phyloP scores from a whole-genome alignment of 2,888 invertebrate genomes.

The Sussaba pulchella region DNA sequence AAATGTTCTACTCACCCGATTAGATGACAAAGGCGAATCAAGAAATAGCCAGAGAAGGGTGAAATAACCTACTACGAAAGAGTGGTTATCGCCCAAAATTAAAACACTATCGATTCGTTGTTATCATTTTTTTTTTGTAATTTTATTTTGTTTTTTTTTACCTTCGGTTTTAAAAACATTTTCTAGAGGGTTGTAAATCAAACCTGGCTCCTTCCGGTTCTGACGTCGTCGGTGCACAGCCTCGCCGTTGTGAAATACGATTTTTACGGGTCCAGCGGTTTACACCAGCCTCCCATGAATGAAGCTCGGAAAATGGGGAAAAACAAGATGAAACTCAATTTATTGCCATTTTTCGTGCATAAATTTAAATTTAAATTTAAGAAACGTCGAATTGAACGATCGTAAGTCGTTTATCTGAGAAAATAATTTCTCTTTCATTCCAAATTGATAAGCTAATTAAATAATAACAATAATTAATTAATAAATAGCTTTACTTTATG shows the following conservation, averaged over 20 bases:
- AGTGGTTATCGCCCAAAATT: not conserved
- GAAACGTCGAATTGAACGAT: too few species aligned
- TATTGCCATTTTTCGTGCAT: conserved; percentile 3
- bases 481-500: too few species aligned
- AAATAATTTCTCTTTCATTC: too few species aligned
- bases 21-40: not conserved
- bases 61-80: not conserved
- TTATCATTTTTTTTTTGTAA: not conserved
- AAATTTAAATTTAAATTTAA: too few species aligned
- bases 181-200: conserved; percentile 18
- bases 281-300: not conserved
- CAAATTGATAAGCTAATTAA: too few species aligned
- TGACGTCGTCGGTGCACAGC: conserved; percentile 7
- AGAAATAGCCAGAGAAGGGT: not conserved
- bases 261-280: conserved; percentile 5
- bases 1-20: not conserved
- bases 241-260: conserved; percentile 11
- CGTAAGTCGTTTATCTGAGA: too few species aligned
- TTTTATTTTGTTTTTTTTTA: not conserved
- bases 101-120: not conserved
- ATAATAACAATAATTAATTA: too few species aligned
- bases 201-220: conserved; percentile 23
- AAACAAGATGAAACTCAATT: not conserved
- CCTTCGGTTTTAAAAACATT: conserved; percentile 9
- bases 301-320: not conserved